Conservation (phyloP, 2,113 vertebrate genomes). For the Pteropus alecto region DNA sequence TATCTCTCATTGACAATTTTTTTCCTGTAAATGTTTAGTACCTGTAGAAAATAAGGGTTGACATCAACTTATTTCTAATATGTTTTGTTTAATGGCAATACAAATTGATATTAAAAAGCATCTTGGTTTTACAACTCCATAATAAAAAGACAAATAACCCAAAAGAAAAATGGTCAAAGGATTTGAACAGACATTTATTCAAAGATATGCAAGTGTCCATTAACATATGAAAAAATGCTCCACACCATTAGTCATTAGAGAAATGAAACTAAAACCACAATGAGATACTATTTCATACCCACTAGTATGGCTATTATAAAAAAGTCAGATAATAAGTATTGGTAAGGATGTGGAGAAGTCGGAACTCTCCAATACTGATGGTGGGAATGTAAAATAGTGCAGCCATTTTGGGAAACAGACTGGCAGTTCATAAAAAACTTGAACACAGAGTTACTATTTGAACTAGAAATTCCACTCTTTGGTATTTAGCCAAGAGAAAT, state of each 20-base stretch:
- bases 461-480: not conserved
- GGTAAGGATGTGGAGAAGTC: not conserved
- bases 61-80: conserved; percentile 51
- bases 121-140: conserved; percentile 41
- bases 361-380: not conserved
- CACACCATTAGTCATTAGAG: not conserved
- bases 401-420: not conserved
- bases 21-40: conserved; percentile 71
- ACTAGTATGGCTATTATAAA: not conserved
- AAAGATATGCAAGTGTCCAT: not conserved
- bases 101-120: conserved; percentile 26
- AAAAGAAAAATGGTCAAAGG: not conserved
- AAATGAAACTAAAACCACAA: conserved; percentile 48
- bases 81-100: not conserved
- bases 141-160: conserved; percentile 62
- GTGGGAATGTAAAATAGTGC: not conserved
- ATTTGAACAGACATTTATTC: conserved; percentile 11
- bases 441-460: not conserved
- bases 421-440: conserved; percentile 1
- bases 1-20: conserved; percentile 82
- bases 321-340: not conserved
- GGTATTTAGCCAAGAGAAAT: not conserved
- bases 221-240: not conserved
- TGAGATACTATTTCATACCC: not conserved
- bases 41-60: conserved; percentile 66